Percentiles rank a stretch among this genome's conserved stretches.
These are phyloP conservation scores for Phenganax marumi DNA, from an alignment of 92 coral and sea anemone genomes.

Conservation along the genomic window DNA sequence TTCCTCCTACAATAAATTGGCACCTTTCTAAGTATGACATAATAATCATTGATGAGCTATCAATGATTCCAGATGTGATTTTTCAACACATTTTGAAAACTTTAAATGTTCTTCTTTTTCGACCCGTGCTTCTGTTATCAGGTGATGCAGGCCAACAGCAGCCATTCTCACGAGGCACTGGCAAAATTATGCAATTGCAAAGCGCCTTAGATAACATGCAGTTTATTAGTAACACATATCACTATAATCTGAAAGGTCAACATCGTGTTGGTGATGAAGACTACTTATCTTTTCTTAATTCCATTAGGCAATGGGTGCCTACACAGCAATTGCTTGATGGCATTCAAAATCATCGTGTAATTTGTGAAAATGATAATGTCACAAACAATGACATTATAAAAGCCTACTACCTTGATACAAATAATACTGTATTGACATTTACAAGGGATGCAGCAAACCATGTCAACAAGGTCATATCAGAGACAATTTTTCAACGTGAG, in stretches of 20 bases:
- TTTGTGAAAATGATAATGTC: not conserved
- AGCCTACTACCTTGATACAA: not conserved
- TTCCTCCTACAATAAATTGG: not conserved
- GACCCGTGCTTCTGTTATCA: not conserved
- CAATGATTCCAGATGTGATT: not conserved
- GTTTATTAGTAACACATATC: not conserved
- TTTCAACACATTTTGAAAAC: not conserved
- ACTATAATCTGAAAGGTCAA: not conserved
- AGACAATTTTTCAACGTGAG: too few species aligned
- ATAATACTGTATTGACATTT: constrained; percentile 20
- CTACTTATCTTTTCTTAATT: not conserved
- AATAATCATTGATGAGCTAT: not conserved
- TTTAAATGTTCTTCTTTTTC: not conserved
- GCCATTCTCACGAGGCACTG: not conserved
- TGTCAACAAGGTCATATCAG: not conserved
- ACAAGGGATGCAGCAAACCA: not conserved
- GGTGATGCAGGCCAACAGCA: constrained; percentile 1
- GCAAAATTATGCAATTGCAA: not conserved
- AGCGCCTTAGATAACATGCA: not conserved
- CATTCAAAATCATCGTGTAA: too few species aligned
- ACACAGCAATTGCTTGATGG: too few species aligned
- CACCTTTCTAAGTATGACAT: not conserved
- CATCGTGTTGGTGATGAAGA: too few species aligned
- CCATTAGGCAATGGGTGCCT: too few species aligned
- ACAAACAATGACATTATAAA: not conserved